phyloP scores from a whole-genome alignment of 1,140 invertebrate genomes.

The Neodiprion virginianus region DNA sequence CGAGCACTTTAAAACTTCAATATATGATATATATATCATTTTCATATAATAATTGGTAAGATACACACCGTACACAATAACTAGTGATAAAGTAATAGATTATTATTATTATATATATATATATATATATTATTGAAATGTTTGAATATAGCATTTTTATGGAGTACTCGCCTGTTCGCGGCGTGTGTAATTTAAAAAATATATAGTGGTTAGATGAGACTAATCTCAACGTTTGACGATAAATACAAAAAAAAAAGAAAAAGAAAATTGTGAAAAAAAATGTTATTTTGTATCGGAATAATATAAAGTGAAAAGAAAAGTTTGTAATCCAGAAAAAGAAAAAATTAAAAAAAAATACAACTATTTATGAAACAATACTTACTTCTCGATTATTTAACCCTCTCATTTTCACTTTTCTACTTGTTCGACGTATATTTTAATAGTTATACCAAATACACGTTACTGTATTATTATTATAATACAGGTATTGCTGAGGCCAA shows the following conservation, averaged over 20 bases:
- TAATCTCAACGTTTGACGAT: slow-evolving; percentile 22
- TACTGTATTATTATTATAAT: too few species aligned
- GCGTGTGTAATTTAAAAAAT: not conserved
- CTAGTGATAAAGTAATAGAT: slow-evolving; percentile 40
- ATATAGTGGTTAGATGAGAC: not conserved
- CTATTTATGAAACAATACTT: not conserved
- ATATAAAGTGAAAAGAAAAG: not conserved
- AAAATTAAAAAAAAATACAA: not conserved
- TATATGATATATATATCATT: slow-evolving; percentile 36
- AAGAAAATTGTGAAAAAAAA: not conserved
- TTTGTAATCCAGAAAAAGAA: not conserved
- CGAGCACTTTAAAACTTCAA: slow-evolving; percentile 22
- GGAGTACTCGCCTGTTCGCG: slow-evolving; percentile 30
- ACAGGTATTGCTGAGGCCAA: too few species aligned
- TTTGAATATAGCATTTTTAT: slow-evolving; percentile 46
- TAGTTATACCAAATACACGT: slow-evolving; percentile 2
- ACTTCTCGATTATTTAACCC: not conserved
- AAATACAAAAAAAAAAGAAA: slow-evolving; percentile 15
- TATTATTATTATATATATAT: slow-evolving; percentile 42
- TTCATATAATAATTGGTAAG: slow-evolving; percentile 37
- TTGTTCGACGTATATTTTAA: not conserved
- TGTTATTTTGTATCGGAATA: not conserved
- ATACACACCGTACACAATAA: slow-evolving; percentile 45
- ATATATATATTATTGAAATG: slow-evolving; percentile 35
- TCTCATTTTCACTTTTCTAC: too few species aligned